These are phyloP conservation scores for Phengaris arion DNA, from an alignment of 2,888 invertebrate genomes.

Conservation along the genomic window DNA sequence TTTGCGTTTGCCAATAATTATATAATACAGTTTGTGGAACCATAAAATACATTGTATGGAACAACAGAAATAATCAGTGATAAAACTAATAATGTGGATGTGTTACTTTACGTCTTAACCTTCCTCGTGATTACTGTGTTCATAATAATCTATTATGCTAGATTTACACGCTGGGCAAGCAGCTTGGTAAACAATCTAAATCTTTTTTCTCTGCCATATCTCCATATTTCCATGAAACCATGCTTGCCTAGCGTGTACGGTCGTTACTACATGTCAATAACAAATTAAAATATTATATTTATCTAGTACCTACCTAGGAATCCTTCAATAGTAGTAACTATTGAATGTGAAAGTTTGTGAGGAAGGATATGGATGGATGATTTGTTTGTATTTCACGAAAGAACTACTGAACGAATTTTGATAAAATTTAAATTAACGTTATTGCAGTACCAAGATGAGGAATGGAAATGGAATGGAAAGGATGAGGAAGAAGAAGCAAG, in stretches of 20 bases:
- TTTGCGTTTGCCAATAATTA: not conserved
- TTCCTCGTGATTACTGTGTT: not conserved
- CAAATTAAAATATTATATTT: too few species aligned
- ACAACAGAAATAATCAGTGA: not conserved
- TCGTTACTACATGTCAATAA: too few species aligned
- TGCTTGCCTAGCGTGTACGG: not conserved
- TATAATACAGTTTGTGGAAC: not conserved
- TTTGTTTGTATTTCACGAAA: too few species aligned
- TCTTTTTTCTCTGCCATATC: not conserved
- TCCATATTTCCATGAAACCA: not conserved
- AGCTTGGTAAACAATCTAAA: not conserved
- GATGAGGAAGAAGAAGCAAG: too few species aligned
- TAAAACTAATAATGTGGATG: conserved; percentile 6
- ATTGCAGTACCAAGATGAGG: too few species aligned
- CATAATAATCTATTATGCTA: not conserved
- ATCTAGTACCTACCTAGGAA: too few species aligned
- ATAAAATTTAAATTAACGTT: too few species aligned
- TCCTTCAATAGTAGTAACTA: too few species aligned
- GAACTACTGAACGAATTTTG: too few species aligned
- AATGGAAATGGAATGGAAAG: too few species aligned
- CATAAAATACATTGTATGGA: conserved; percentile 7
- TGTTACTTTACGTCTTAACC: conserved; percentile 16
- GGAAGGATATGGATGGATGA: too few species aligned
- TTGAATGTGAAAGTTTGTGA: too few species aligned
- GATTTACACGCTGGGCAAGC: not conserved